Evolutionary conservation across 2,888 invertebrate genomes (phyloP).

Genomic region (Parasteatoda lunata): DNA sequence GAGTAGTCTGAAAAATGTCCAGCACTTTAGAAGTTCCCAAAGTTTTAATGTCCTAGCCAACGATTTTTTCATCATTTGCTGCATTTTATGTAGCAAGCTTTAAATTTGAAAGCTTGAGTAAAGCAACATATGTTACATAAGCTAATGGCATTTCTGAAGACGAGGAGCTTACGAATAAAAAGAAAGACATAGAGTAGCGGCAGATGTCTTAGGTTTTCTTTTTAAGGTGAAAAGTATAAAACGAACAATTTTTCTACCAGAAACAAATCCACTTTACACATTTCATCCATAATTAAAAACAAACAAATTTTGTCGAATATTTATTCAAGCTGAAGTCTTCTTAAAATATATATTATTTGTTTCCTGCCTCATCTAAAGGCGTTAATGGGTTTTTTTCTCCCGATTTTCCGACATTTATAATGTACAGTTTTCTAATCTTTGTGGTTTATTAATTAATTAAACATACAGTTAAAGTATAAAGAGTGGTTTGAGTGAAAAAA

Average conservation of each 20-base stretch:
- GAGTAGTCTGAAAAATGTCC: conserved; percentile 57
- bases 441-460: too few relatives aligned
- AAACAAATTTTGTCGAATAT: too few relatives aligned
- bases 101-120: conserved; percentile 56
- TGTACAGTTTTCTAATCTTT: too few relatives aligned
- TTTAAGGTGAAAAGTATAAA: conserved; percentile 27
- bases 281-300: too few relatives aligned
- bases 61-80: conserved; percentile 21
- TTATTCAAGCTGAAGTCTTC: too few relatives aligned
- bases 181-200: conserved; percentile 43
- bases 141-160: conserved; percentile 56
- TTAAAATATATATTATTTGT: too few relatives aligned
- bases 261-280: too few relatives aligned
- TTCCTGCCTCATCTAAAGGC: too few relatives aligned
- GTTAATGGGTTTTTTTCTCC: too few relatives aligned
- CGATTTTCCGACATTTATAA: too few relatives aligned
- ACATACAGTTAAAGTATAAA: too few relatives aligned
- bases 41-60: conserved; percentile 50
- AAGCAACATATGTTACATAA: conserved; percentile 57
- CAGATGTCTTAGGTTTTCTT: conserved; percentile 52
- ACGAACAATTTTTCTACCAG: conserved; percentile 5
- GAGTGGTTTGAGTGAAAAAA: too few relatives aligned
- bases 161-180: conserved; percentile 28
- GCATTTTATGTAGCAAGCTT: conserved; percentile 38
- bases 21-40: conserved; percentile 58